These are phyloP conservation scores for Mechanitis mazaeus DNA, from an alignment of 2,888 invertebrate genomes.

Conservation along the genomic window DNA sequence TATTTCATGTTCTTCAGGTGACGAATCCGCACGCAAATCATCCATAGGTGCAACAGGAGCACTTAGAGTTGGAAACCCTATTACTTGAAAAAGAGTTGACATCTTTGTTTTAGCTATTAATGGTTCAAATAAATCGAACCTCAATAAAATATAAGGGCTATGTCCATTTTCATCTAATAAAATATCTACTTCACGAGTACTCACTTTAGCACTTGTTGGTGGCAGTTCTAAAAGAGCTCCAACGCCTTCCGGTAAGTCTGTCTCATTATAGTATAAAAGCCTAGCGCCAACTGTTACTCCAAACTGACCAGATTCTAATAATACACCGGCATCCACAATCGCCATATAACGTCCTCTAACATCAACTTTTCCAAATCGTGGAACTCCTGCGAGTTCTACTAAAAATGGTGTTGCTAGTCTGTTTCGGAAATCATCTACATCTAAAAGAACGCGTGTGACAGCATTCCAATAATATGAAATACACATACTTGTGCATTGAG, in stretches of 20 bases:
- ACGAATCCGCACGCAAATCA: constrained; percentile 39
- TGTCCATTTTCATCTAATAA: constrained; percentile 53
- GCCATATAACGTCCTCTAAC: constrained; percentile 60
- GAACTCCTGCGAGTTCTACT: constrained; percentile 64
- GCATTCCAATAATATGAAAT: constrained; percentile 60
- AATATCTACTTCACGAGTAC: constrained; percentile 44
- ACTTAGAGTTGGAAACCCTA: constrained; percentile 47
- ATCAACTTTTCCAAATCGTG: constrained; percentile 56
- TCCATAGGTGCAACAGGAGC: constrained; percentile 38
- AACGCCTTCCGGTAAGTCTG: constrained; percentile 40
- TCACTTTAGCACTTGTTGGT: constrained; percentile 54
- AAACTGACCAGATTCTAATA: constrained; percentile 54
- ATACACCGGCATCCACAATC: constrained; percentile 50
- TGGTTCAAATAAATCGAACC: constrained; percentile 56
- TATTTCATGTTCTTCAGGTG: constrained; percentile 43
- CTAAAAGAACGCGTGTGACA: constrained; percentile 58
- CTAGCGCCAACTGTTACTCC: constrained; percentile 50
- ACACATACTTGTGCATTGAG: constrained; percentile 37
- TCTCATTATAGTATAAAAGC: constrained; percentile 47
- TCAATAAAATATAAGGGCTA: constrained; percentile 47
- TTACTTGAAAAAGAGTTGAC: constrained; percentile 43
- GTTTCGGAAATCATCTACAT: constrained; percentile 39
- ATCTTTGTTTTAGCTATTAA: constrained; percentile 50
- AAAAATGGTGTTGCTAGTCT: constrained; percentile 47
- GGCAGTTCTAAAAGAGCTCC: constrained; percentile 55